Conservation (phyloP, 2,797 vertebrate species). For the Schizothorax lantsangensis region DNA sequence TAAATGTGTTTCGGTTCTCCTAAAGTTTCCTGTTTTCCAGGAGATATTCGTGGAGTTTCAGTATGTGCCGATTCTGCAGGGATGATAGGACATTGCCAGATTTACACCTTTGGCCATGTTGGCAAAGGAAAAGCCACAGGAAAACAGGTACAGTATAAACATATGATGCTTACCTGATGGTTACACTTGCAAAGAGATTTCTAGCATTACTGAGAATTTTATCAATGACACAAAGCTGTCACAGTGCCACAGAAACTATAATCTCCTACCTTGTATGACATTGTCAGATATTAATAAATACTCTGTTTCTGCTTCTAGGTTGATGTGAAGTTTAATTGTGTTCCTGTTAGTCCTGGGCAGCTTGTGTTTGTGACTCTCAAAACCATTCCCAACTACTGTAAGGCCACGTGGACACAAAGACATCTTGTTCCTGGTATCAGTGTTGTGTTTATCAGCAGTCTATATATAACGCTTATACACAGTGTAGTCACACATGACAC, state of each 20-base stretch:
- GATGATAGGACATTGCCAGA: slow-evolving; percentile 55
- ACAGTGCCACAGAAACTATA: not conserved
- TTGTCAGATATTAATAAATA: not conserved
- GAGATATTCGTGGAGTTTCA: slow-evolving; percentile 52
- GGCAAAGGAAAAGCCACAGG: slow-evolving; percentile 18
- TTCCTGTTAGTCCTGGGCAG: slow-evolving; percentile 75
- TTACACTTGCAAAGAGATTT: not conserved
- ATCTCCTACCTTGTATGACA: not conserved
- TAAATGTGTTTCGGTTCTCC: not conserved
- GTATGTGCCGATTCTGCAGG: slow-evolving; percentile 51
- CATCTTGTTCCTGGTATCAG: slow-evolving; percentile 78
- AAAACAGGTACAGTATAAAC: slow-evolving; percentile 46
- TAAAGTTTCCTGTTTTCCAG: slow-evolving; percentile 41
- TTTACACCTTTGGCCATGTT: slow-evolving; percentile 43
- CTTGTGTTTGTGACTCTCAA: slow-evolving; percentile 76
- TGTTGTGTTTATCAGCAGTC: not conserved
- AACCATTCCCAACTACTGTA: slow-evolving; percentile 81
- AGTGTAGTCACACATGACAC: not conserved
- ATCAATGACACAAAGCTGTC: not conserved
- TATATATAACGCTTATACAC: not conserved
- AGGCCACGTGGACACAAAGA: slow-evolving; percentile 68
- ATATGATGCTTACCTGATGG: not conserved
- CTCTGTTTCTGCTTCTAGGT: slow-evolving; percentile 69
- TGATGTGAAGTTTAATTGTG: slow-evolving; percentile 76
- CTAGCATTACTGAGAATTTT: not conserved